Conservation (phyloP, 2,888 invertebrate genomes). For the Oscheius sp. region DNA sequence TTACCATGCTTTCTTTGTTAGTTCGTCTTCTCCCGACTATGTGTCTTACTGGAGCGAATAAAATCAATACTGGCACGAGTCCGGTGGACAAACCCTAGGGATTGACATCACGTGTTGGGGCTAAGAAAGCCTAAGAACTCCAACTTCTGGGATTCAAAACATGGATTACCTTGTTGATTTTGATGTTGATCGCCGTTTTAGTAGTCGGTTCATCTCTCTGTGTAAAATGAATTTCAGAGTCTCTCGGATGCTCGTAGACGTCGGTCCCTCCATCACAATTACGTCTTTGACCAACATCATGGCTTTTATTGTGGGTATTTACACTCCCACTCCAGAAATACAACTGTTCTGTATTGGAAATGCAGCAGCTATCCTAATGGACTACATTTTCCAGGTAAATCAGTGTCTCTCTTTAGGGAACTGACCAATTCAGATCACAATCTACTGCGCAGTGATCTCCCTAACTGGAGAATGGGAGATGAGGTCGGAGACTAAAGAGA, state of each 20-base stretch:
- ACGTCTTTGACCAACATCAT: conserved; percentile 86
- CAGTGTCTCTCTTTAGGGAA: conserved; percentile 72
- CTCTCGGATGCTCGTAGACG: conserved; percentile 83
- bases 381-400: conserved; percentile 85
- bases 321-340: conserved; percentile 91
- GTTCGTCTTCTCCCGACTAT: too few species aligned
- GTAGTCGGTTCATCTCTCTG: too few species aligned
- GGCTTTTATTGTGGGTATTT: conserved; percentile 81
- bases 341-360: conserved; percentile 94
- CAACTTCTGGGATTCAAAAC: too few species aligned
- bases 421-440: conserved; percentile 49
- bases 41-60: too few species aligned
- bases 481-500: conserved; percentile 43
- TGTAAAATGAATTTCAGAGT: conserved; percentile 37
- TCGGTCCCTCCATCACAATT: conserved; percentile 91
- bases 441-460: conserved; percentile 59
- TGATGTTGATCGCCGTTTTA: too few species aligned
- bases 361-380: conserved; percentile 89
- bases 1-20: too few species aligned
- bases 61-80: too few species aligned
- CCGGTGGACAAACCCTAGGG: too few species aligned
- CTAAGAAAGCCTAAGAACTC: too few species aligned
- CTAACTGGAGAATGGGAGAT: conserved; percentile 53
- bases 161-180: too few species aligned
- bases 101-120: too few species aligned